A percentile compares a stretch with the other conserved stretches of the same genome.
These are phyloP conservation scores for Notocelia uddmanniana DNA, from an alignment of 2,888 invertebrate species.

Conservation along the genomic window DNA sequence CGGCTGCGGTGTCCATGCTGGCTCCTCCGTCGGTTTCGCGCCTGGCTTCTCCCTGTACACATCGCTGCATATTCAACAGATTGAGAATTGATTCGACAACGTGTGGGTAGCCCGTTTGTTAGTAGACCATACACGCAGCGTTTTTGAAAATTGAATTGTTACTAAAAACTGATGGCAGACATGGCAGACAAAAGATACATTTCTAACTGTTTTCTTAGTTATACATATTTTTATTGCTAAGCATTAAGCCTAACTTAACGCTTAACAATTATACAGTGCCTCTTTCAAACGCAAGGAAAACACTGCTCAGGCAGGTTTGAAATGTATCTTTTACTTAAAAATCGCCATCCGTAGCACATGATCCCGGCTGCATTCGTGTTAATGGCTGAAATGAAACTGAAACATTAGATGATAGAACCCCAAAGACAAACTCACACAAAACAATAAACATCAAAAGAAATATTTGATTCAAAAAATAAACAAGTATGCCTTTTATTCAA, in stretches of 20 bases:
- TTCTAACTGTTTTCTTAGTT: conserved; percentile 7
- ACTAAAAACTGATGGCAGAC: neutral
- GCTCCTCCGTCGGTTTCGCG: conserved; percentile 66
- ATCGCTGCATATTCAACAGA: conserved; percentile 71
- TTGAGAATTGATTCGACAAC: conserved; percentile 50
- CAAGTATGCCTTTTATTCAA: neutral
- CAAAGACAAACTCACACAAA: conserved; percentile 42
- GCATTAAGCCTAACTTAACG: neutral
- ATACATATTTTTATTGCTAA: neutral
- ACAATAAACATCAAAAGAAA: conserved; percentile 38
- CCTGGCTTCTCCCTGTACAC: conserved; percentile 80
- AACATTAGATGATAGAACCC: conserved; percentile 26
- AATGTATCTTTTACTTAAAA: conserved; percentile 20
- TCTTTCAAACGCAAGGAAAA: neutral
- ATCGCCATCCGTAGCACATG: neutral
- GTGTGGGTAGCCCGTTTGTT: conserved; percentile 26
- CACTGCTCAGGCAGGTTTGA: neutral
- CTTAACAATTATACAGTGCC: neutral
- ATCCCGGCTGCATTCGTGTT: conserved; percentile 31
- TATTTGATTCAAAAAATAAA: neutral
- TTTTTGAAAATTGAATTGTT: neutral
- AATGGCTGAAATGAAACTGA: conserved; percentile 40
- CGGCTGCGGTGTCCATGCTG: conserved; percentile 89
- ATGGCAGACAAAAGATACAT: conserved; percentile 5
- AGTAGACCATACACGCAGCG: conserved; percentile 26